These are phyloP conservation scores for Myiotriccus ornatus DNA, from an alignment of 2,797 vertebrate genomes.

Conservation along the genomic window DNA sequence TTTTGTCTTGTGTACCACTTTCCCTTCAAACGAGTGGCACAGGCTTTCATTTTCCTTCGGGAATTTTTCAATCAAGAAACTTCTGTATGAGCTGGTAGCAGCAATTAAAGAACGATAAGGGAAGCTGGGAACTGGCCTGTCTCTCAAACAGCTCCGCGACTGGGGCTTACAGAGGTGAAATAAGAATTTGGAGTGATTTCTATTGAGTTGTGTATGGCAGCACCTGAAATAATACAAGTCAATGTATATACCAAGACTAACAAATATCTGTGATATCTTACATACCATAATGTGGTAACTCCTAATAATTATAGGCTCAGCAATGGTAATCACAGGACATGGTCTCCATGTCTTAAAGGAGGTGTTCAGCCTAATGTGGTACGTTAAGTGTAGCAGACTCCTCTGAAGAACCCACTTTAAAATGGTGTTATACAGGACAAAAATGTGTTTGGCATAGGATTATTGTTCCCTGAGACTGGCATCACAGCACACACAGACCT, in stretches of 20 bases:
- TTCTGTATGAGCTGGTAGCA: background rate
- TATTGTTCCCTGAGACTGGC: background rate
- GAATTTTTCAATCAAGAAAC: background rate
- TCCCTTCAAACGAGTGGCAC: background rate
- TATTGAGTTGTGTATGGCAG: background rate
- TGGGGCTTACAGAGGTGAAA: background rate
- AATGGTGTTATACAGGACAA: background rate
- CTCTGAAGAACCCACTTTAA: background rate
- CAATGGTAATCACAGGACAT: background rate
- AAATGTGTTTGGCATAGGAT: background rate
- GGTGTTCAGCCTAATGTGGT: background rate
- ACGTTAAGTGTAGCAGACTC: background rate
- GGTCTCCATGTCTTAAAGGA: background rate
- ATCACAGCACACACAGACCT: background rate
- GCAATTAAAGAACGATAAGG: background rate
- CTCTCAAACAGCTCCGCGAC: background rate
- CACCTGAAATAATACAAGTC: background rate
- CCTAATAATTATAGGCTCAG: background rate
- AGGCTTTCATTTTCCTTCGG: background rate
- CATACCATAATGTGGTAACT: background rate
- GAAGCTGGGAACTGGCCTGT: background rate
- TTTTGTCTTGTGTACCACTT: background rate
- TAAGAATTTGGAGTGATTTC: background rate
- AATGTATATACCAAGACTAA: background rate
- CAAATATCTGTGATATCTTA: background rate